These are phyloP conservation scores for Umimayanthus kanabou DNA, from an alignment of 92 coral and sea anemone genomes.

Conservation along the genomic window DNA sequence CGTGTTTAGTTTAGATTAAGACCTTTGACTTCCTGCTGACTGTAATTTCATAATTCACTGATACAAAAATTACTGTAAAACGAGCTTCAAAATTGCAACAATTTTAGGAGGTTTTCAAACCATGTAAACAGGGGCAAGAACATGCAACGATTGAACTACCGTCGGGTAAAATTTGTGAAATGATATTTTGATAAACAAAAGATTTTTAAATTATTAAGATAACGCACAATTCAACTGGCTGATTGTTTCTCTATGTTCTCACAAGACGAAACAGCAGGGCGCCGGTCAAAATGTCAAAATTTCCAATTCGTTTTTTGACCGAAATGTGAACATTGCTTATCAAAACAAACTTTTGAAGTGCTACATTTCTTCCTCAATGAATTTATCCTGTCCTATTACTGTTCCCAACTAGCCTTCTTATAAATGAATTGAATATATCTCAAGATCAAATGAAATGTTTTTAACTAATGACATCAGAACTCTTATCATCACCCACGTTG, in stretches of 20 bases:
- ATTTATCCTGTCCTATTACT: background rate
- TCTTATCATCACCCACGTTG: background rate
- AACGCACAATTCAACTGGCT: background rate
- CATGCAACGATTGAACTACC: no score
- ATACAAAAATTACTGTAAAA: background rate
- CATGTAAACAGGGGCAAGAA: slow-evolving; percentile 6
- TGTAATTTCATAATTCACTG: background rate
- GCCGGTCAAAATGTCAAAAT: background rate
- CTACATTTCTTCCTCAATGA: background rate
- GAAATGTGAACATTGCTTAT: slow-evolving; percentile 2
- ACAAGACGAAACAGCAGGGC: slow-evolving; percentile 18
- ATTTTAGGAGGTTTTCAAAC: background rate
- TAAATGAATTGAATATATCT: background rate
- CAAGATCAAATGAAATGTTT: background rate
- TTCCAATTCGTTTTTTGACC: background rate
- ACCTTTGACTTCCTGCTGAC: background rate
- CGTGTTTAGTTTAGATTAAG: background rate
- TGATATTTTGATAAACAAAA: slow-evolving; percentile 2
- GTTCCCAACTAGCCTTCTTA: background rate
- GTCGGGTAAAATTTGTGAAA: background rate
- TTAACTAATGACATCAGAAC: background rate
- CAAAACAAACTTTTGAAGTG: background rate
- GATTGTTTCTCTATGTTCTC: background rate
- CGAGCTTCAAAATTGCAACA: background rate
- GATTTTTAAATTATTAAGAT: background rate